Conservation (phyloP, 2,113 vertebrate species). For the Campylomormyrus tamandua region DNA sequence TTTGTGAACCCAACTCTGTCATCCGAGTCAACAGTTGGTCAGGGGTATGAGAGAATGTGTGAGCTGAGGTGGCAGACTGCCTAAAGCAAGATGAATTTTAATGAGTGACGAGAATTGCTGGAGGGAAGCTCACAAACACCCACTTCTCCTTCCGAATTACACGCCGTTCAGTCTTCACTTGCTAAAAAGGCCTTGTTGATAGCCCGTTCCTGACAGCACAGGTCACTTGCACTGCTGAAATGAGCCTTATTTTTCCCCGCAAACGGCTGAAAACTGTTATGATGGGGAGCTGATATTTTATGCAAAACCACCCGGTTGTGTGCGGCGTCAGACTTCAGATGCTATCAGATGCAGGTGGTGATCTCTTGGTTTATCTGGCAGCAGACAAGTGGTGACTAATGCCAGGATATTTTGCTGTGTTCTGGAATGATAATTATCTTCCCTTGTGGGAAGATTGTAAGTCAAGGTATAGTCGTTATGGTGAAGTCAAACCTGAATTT, state of each 20-base stretch:
- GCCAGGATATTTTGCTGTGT: slow-evolving; percentile 6
- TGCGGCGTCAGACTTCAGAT: neutral
- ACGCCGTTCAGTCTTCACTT: slow-evolving; percentile 1
- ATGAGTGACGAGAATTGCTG: neutral
- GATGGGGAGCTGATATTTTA: neutral
- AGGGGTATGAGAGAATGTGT: slow-evolving; percentile 11
- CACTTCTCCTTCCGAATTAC: neutral
- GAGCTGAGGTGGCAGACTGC: slow-evolving; percentile 9
- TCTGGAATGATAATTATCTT: neutral
- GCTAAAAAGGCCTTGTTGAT: neutral
- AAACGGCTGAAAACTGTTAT: slow-evolving; percentile 9
- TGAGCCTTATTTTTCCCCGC: neutral
- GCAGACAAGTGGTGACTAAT: slow-evolving; percentile 4
- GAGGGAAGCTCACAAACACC: neutral
- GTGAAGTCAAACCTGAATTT: neutral
- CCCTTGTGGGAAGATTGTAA: slow-evolving; percentile 2
- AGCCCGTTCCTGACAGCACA: neutral
- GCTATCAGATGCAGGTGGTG: slow-evolving; percentile 2
- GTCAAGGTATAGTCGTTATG: neutral
- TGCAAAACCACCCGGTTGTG: neutral
- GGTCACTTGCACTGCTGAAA: slow-evolving; percentile 1
- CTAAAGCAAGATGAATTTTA: slow-evolving; percentile 7
- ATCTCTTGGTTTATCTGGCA: slow-evolving; percentile 13
- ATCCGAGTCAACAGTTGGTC: slow-evolving; percentile 13
- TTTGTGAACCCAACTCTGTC: slow-evolving; percentile 3